Evolutionary conservation across 1,140 invertebrate genomes (phyloP), one percentile per base, ranked within the genome.

Genomic region (Homalodisca vitripennis): DNA sequence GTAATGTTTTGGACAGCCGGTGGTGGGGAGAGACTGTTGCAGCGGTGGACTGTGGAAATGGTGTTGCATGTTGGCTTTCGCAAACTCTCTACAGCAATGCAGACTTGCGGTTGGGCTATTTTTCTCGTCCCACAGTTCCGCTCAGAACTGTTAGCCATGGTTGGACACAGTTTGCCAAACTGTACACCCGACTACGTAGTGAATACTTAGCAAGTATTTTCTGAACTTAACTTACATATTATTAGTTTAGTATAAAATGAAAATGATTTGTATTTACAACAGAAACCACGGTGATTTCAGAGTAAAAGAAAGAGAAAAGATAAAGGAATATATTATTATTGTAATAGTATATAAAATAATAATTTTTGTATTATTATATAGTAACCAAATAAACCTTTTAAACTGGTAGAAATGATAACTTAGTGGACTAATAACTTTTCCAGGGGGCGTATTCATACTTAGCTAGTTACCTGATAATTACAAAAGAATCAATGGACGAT

Each of bases 401-500:
- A 41, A 41, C 6, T 17, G 17, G 17, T 41, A 41, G 17, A 41
- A 41, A 41, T 0, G 79, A 81, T 62, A 76, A 74, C 53, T 80
- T 81, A 74, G 75, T 72, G n/a, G 34, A 31, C 60, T 70, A 41
- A 62, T 30, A 1, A 53, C 65, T 20, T 41, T 69, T 63, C 48
- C 41, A 69, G 87, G 86, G 87, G 14, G 85, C 84, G 0, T 83
- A 86, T 68, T 79, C 84, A 31, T 86, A 88, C 74, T 80, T 83
- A 30, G 81, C 85, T 0, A 78, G 85, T 41, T 89, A 81, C 70
- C 83, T 84, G 60, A 66, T 90, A 20, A 81, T 89, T 27, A 88
- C 87, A 68, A 81, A 87, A 68, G 79, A 82, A 0, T 90, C 89
- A 0, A 78, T 90, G 1, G 75, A 82, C 0, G 88, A 90, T 27